Percentiles rank a stretch among this genome's conserved stretches.
phyloP scores from a whole-genome alignment of 2,113 vertebrate species.

The Anhinga anhinga region DNA sequence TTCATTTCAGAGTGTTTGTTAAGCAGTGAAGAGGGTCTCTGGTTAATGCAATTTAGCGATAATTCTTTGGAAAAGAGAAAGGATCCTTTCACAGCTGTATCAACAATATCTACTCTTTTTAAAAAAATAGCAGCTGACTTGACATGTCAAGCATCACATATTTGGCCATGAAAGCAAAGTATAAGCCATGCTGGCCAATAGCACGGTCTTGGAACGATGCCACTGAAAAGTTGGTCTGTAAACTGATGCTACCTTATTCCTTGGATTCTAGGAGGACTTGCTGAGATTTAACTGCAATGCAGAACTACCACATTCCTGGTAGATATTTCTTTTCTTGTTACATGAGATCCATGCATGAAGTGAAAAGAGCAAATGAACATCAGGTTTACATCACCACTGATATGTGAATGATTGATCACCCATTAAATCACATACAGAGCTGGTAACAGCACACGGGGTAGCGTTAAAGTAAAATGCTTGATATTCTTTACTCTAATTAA shows the following conservation, averaged over 20 bases:
- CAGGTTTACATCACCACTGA: slow-evolving; percentile 58
- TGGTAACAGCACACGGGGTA: slow-evolving; percentile 54
- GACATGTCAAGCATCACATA: slow-evolving; percentile 71
- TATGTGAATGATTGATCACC: slow-evolving; percentile 67
- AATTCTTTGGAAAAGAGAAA: slow-evolving; percentile 45
- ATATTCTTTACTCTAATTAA: slow-evolving; percentile 57
- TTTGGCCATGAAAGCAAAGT: slow-evolving; percentile 58
- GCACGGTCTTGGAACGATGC: slow-evolving; percentile 31
- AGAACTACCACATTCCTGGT: slow-evolving; percentile 37
- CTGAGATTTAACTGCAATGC: slow-evolving; percentile 51
- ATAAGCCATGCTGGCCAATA: slow-evolving; percentile 41
- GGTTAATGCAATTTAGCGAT: slow-evolving; percentile 45
- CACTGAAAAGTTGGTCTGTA: slow-evolving; percentile 37
- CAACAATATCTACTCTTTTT: slow-evolving; percentile 62
- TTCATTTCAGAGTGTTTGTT: neutral
- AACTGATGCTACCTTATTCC: slow-evolving; percentile 57
- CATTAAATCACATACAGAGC: slow-evolving; percentile 59
- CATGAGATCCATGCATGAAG: slow-evolving; percentile 36
- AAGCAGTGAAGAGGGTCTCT: slow-evolving; percentile 8
- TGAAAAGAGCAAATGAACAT: slow-evolving; percentile 62
- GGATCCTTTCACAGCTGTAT: slow-evolving; percentile 71
- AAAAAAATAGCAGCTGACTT: slow-evolving; percentile 69
- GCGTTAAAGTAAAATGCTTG: slow-evolving; percentile 56
- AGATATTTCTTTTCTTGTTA: slow-evolving; percentile 51
- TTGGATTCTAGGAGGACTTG: slow-evolving; percentile 37